Evolutionary conservation across 2,888 invertebrate genomes (phyloP), one percentile per base, ranked within the genome.

Genomic region (Lithophane semibrunnea): DNA sequence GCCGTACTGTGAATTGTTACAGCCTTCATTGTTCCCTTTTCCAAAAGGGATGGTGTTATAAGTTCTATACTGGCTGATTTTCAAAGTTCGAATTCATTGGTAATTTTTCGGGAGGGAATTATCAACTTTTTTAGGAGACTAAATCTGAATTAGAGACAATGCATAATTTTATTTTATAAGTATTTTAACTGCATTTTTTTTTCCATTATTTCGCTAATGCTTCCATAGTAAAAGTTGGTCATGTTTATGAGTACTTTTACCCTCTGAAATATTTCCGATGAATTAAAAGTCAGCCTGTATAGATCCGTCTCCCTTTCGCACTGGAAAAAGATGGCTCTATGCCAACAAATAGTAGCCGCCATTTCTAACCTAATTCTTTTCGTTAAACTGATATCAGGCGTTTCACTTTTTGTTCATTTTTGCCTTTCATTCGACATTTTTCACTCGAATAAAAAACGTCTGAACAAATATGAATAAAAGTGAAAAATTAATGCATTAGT

Each of bases 1-100:
- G 74, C 72, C 72, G 37, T 58, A 68, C 73, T 72, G 58, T 13
- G 13, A 54, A 75, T n/a, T 75, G 61, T 75, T 47, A 29, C 16
- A 75, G 49, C 7, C 63, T 68, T 52, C 21, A 29, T 37, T 67
- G 24, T 13, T 60, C 60, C 60, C 60, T 18, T 60, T 61, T 37
- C 18, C 9, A 58, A 67, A 75, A 68, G 29, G 8, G 54, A 66
- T 58, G 29, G n/a, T 10, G 21, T 7, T 37, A 37, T 18, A 24
- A 24, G 1, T 61, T 37, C 37, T 37, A 37, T n/a, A 12, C 1
- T 18, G 61, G 37, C 61, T 10, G 18, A 37, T 61, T 61, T 60
- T 61, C 1, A 61, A 61, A 37, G 29, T 37, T 61, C 4, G 61
- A 37, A 37, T 61, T 61, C 18, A 37, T 37, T 37, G 18, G 61